Evolutionary conservation across 2,113 vertebrate species (phyloP).

Genomic region (Gallinago undulata): DNA sequence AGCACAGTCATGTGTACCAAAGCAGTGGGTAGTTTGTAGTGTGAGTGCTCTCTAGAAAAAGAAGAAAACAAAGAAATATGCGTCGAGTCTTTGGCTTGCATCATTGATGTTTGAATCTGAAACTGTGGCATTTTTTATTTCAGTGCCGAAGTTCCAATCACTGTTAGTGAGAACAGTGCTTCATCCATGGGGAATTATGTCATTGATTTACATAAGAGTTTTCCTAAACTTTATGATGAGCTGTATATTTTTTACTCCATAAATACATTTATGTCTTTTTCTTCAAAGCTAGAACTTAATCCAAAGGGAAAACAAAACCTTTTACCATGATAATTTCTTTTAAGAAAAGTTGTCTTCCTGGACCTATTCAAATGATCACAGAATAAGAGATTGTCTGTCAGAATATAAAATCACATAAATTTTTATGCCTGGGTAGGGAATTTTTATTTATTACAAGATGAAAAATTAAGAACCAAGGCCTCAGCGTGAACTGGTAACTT

Average conservation of each 20-base stretch:
- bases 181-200: not conserved
- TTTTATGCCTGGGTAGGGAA: not conserved
- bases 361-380: conserved; percentile 16
- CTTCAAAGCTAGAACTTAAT: not conserved
- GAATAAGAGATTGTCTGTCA: not conserved
- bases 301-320: not conserved
- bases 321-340: not conserved
- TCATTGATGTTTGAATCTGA: not conserved
- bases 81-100: not conserved
- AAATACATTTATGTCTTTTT: not conserved
- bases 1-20: not conserved
- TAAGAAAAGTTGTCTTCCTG: not conserved
- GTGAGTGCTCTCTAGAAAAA: not conserved
- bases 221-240: not conserved
- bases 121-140: not conserved
- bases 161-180: not conserved
- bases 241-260: not conserved
- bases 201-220: not conserved
- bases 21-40: not conserved
- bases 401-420: conserved; percentile 3
- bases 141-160: not conserved
- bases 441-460: not conserved
- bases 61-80: not conserved
- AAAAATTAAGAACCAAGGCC: not conserved
- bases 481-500: not conserved